Evolutionary conservation across 2,888 invertebrate genomes (phyloP).

Genomic region (Leucozona laternaria): DNA sequence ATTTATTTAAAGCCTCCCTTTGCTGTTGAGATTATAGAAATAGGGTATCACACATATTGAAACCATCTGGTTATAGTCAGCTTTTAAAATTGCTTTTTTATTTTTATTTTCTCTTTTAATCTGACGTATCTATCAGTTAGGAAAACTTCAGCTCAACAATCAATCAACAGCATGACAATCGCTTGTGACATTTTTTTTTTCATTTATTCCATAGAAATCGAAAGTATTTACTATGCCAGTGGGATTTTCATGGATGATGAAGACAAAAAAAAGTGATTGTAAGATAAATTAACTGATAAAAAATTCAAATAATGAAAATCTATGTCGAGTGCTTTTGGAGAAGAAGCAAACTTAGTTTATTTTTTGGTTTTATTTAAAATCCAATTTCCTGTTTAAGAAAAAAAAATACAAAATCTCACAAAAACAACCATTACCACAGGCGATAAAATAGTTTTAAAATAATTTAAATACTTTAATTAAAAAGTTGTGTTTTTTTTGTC

Average conservation of each 20-base stretch:
- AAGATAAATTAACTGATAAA: constrained; percentile 12
- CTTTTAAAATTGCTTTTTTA: neutral
- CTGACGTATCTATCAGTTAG: neutral
- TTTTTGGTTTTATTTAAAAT: neutral
- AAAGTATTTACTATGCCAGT: neutral
- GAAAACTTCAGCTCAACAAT: constrained; percentile 12
- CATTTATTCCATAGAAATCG: neutral
- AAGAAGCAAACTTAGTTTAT: neutral
- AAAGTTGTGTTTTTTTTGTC: constrained; percentile 1
- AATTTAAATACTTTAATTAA: constrained; percentile 31
- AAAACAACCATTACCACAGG: neutral
- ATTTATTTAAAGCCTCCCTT: neutral
- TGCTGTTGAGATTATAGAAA: neutral
- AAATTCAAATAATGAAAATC: neutral
- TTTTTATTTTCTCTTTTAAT: neutral
- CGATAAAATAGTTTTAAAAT: constrained; percentile 10
- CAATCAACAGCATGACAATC: constrained; percentile 21
- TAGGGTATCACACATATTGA: neutral
- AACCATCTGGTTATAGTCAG: neutral
- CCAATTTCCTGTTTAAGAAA: constrained; percentile 8
- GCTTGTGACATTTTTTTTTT: neutral
- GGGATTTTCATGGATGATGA: constrained; percentile 2
- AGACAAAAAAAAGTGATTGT: neutral
- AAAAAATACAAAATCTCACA: neutral
- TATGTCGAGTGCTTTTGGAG: neutral